Evolutionary conservation across 1,140 invertebrate species (phyloP), one percentile per base, ranked within the genome.

Genomic region (Heterodera schachtii): DNA sequence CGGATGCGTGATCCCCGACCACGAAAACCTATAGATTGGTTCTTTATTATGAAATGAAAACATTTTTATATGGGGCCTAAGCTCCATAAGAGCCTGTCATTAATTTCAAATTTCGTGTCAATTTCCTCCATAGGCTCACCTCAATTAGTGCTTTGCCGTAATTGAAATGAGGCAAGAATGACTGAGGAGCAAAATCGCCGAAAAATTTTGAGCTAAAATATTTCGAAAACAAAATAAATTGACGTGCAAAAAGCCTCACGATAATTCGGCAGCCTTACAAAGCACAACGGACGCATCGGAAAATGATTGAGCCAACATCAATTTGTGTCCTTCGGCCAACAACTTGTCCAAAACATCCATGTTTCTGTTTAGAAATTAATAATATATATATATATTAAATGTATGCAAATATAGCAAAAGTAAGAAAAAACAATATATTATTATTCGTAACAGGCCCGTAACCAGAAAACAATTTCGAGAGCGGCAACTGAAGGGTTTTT

Each of bases 161-260:
- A 41, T 82, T n/a, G 16, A 74, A 73, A 64, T 43, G 80, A n/a
- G 79, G 81, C 66, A 66, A 49, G 49, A 57, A 82, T 6, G 75
- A 82, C 71, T 82, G 49, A 41, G 76, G 57, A 4, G 81, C 75
- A 64, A 82, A 82, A 41, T 70, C 21, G 9, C 81, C 81, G 69
- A 73, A 82, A 19, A 82, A 70, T 16, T 80, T 73, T 41, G 73
- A 60, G 2, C 81, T 82, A 19, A 74, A 80, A 6, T 8, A 52
- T 9, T 44, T 31, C 43, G 31, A 43, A 3, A 52, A 9, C 6
- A 79, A 81, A 82, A 52, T 46, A 70, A 70, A 52, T 46, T 60
- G 74, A 81, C 31, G 43, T 31, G 31, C 31, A 13, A 31, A 41
- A 80, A 66, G 70, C 43, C 81, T 16, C 71, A 82, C 81, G 81